These are phyloP conservation scores for Drosophila cardini DNA, from an alignment of 1,140 invertebrate species.

Conservation along the genomic window DNA sequence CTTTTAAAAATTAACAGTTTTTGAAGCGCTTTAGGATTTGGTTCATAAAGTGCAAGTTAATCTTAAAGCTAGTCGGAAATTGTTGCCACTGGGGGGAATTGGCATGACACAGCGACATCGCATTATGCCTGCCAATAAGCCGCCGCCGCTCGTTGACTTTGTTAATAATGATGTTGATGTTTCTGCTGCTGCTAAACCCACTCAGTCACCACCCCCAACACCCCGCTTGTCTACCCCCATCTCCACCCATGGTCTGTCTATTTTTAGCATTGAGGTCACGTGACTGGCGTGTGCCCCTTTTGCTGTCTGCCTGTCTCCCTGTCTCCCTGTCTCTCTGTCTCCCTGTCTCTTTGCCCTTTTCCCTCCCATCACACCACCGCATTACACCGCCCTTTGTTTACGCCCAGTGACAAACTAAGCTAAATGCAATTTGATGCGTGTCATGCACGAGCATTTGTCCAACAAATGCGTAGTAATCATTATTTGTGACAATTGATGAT, in stretches of 20 bases:
- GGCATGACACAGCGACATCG: slow-evolving; percentile 52
- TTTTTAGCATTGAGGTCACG: slow-evolving; percentile 74
- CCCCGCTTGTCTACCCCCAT: slow-evolving; percentile 1
- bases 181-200: slow-evolving; percentile 20
- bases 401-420: slow-evolving; percentile 73
- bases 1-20: too few species aligned
- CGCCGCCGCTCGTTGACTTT: slow-evolving; percentile 64
- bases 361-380: not conserved
- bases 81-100: not conserved
- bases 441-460: slow-evolving; percentile 49
- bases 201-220: not conserved
- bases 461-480: slow-evolving; percentile 81
- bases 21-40: slow-evolving; percentile 4
- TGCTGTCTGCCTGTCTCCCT: too few species aligned
- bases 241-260: slow-evolving; percentile 36
- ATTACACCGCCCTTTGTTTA: slow-evolving; percentile 43
- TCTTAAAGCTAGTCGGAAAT: slow-evolving; percentile 36
- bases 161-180: slow-evolving; percentile 76
- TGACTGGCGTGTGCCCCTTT: slow-evolving; percentile 59
- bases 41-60: slow-evolving; percentile 34
- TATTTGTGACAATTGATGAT: slow-evolving; percentile 82
- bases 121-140: slow-evolving; percentile 56
- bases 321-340: not conserved
- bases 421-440: slow-evolving; percentile 82
- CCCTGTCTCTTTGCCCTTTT: not conserved